Conservation (phyloP, 1,140 invertebrate species). For the Drosophila kohkoa region DNA sequence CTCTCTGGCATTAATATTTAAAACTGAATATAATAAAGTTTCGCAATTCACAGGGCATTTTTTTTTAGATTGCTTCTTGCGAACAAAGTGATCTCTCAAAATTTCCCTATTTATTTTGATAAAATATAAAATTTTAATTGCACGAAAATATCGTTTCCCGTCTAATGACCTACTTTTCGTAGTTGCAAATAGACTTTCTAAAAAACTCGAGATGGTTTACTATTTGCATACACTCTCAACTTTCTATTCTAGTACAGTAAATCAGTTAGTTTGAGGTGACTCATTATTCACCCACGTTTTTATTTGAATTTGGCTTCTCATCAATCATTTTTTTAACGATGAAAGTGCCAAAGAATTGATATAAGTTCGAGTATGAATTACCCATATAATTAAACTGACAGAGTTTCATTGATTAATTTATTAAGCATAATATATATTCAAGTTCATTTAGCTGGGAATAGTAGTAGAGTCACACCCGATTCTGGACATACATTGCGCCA, state of each 20-base stretch:
- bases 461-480: background rate
- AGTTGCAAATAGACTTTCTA: background rate
- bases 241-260: too few species aligned
- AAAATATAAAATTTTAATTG: conserved; percentile 61
- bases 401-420: too few species aligned
- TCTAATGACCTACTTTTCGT: conserved; percentile 39
- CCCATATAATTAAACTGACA: too few species aligned
- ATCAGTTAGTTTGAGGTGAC: too few species aligned
- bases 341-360: too few species aligned
- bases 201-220: too few species aligned
- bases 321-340: background rate
- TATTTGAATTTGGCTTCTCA: background rate
- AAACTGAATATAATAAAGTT: too few species aligned
- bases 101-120: conserved; percentile 12
- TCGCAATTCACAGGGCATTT: background rate
- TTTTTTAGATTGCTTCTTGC: too few species aligned
- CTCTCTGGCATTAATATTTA: background rate
- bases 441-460: background rate
- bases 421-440: too few species aligned
- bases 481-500: conserved; percentile 9
- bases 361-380: too few species aligned
- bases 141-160: conserved; percentile 42
- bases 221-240: too few species aligned
- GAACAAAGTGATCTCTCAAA: background rate
- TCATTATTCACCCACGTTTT: too few species aligned